Base-by-base conservation (phyloP, 2,888 invertebrate genomes). In the Dryomyza anilis region DNA sequence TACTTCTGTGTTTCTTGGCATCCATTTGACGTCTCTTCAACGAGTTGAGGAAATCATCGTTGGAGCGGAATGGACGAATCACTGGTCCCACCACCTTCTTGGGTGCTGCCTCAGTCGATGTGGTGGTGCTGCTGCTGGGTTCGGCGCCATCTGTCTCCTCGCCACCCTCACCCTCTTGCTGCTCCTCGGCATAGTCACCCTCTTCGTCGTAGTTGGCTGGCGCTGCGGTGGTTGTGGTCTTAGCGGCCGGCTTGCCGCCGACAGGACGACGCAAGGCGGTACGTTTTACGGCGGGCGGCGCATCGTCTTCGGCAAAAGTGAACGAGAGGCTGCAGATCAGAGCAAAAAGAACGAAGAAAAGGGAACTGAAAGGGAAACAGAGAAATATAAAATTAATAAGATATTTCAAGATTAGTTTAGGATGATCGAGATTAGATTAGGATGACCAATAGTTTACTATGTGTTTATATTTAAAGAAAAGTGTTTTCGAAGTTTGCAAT, bases 41-140 rank as follows among this genome's bases (percentile, higher is more conserved):
- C 0, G 90, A 87, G 62, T 89, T 91, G 52, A 92, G 83, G 29
- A 92, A 86, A 74, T 92, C 92, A 65, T 91, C 89, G 81, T 92
- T 92, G 76, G 91, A 92, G 74, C 91, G 87, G 86, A 92, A 92
- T 0, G 92, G 92, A 63, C 92, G 84, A 16, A 92, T 88, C 39
- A 87, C 85, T 16, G 90, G 90, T 0, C 86, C 86, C 46, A 85
- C 78, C 72, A 89, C 87, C 74, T 91, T 91, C 71, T 90, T 88
- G 58, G 90, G 84, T 73, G 90, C 89, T 6, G 92, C 91, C 0
- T 90, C 87, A 0, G 87, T 84, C 1, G 88, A 87, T 12, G 89
- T 88, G 27, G 78, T 72, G 10, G 75, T 74, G 55, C 76, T 75
- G 10, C 64, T 48, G 23, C 63, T 5, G 56, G 88, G 86, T 29